phyloP scores from a whole-genome alignment of 2,888 invertebrate species.

The Melanargia galathea region DNA sequence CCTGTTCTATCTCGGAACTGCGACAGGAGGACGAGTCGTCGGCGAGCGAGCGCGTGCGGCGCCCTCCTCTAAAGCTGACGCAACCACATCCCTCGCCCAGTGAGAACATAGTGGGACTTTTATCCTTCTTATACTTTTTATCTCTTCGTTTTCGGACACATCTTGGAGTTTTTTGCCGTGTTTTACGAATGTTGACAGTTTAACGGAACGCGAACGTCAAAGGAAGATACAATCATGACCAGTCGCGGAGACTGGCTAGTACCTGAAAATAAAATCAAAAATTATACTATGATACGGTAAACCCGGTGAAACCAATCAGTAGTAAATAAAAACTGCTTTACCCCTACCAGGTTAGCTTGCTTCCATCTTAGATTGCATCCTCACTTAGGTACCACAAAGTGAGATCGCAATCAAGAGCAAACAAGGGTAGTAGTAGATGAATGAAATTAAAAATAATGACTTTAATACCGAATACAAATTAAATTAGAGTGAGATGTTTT shows the following conservation, averaged over 20 bases:
- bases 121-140: constrained; percentile 72
- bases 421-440: no score
- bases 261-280: constrained; percentile 45
- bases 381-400: no score
- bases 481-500: no score
- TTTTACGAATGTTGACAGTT: constrained; percentile 67
- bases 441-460: no score
- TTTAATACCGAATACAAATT: no score
- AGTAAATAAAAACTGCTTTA: no score
- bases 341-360: no score
- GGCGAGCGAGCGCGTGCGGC: constrained; percentile 66
- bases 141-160: constrained; percentile 78
- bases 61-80: constrained; percentile 69
- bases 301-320: no score
- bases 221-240: constrained; percentile 45
- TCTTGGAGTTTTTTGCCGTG: constrained; percentile 68
- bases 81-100: constrained; percentile 77
- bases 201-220: constrained; percentile 9
- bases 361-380: no score
- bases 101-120: constrained; percentile 77
- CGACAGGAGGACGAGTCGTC: constrained; percentile 77
- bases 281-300: neutral
- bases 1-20: constrained; percentile 78
- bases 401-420: no score
- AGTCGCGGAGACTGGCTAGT: constrained; percentile 36